A percentile compares a stretch with the other conserved stretches of the same genome.
phyloP scores from a whole-genome alignment of 2,113 vertebrate species.

The Phrynosoma platyrhinos region DNA sequence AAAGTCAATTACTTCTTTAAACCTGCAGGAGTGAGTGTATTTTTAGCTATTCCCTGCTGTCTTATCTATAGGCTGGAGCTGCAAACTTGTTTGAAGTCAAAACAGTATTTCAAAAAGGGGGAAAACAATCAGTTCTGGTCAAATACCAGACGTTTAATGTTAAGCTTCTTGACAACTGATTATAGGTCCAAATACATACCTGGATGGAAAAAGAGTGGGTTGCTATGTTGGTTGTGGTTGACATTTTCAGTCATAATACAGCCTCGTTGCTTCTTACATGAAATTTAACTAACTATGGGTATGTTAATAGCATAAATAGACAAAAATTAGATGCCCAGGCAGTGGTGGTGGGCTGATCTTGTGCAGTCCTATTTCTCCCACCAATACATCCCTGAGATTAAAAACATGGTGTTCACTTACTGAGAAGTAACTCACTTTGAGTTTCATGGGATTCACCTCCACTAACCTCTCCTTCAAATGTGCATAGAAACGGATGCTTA shows the following conservation, averaged over 20 bases:
- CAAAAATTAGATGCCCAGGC: too few relatives aligned
- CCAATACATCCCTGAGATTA: too few relatives aligned
- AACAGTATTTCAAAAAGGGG: background rate
- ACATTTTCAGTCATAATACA: background rate
- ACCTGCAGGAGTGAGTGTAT: conserved; percentile 24
- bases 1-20: conserved; percentile 33
- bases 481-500: too few relatives aligned
- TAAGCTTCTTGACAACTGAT: background rate
- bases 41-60: background rate
- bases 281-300: background rate
- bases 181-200: rapidly evolving
- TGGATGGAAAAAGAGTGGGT: background rate
- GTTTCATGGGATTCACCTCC: too few relatives aligned
- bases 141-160: background rate
- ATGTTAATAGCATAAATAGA: too few relatives aligned
- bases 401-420: too few relatives aligned
- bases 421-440: too few relatives aligned
- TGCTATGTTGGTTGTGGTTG: background rate
- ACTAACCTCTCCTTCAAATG: too few relatives aligned
- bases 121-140: background rate
- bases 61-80: background rate
- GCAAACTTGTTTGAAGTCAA: background rate
- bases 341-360: too few relatives aligned
- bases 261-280: background rate
- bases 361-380: too few relatives aligned